phyloP scores from a whole-genome alignment of 2,113 vertebrate genomes.

The Raja brachyura region DNA sequence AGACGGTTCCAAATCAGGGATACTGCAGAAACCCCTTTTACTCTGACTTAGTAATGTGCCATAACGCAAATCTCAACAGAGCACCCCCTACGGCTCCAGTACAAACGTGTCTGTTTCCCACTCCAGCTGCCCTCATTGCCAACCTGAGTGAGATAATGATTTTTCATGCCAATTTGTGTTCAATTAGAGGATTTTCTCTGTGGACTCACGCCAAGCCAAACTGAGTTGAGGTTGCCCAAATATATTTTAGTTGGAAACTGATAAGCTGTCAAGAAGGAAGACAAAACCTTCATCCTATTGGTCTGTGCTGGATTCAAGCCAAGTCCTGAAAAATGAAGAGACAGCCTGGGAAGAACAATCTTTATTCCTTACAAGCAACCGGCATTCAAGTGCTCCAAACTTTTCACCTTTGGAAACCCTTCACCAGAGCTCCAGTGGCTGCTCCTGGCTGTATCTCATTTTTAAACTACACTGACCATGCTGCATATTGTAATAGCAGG shows the following conservation, averaged over 20 bases:
- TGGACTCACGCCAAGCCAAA: conserved; percentile 2
- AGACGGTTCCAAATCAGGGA: not conserved
- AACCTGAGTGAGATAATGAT: conserved; percentile 33
- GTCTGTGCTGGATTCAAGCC: conserved; percentile 16
- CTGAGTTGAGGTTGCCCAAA: conserved; percentile 31
- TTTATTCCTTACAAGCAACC: not conserved
- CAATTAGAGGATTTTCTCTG: conserved; percentile 32
- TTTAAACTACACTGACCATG: not conserved
- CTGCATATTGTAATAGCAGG: not conserved
- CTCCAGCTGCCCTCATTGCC: conserved; percentile 28
- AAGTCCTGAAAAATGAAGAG: not conserved
- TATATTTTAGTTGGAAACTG: not conserved
- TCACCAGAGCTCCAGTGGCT: not conserved
- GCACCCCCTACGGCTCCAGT: not conserved
- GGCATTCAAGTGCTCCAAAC: not conserved
- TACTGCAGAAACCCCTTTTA: not conserved
- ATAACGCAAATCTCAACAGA: conserved; percentile 16
- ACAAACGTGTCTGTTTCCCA: conserved; percentile 23
- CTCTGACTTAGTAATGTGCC: not conserved
- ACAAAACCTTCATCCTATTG: not conserved
- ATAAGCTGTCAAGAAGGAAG: not conserved
- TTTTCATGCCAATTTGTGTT: conserved; percentile 35
- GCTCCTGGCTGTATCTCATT: not conserved
- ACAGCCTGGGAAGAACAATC: not conserved
- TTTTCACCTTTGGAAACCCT: not conserved